Evolutionary conservation across 1,140 invertebrate species (phyloP).

Genomic region (Melipona quadrifasciata): DNA sequence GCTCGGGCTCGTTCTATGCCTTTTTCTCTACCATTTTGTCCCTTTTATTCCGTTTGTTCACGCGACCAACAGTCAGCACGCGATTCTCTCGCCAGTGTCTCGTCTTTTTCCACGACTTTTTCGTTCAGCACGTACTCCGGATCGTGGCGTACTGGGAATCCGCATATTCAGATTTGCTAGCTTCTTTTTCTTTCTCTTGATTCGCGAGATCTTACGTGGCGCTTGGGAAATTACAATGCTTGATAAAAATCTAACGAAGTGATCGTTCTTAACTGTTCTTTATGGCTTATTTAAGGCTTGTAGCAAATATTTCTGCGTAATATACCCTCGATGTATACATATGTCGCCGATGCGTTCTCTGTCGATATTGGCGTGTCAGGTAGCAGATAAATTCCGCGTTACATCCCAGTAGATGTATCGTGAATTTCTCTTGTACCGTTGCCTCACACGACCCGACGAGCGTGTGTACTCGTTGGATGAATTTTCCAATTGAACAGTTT

Average conservation of each 20-base stretch:
- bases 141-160: background rate
- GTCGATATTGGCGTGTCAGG: conserved; percentile 25
- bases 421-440: background rate
- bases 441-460: too few species aligned
- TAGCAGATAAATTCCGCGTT: conserved; percentile 49
- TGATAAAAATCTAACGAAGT: background rate
- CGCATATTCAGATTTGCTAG: background rate
- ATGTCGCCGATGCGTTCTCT: conserved; percentile 24
- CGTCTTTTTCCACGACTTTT: background rate
- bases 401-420: background rate
- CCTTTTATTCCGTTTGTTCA: background rate
- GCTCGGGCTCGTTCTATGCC: background rate
- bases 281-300: conserved; percentile 19
- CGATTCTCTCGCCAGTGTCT: background rate
- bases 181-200: too few species aligned
- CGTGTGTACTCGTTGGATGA: background rate
- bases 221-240: background rate
- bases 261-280: conserved; percentile 33
- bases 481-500: background rate
- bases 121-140: too few species aligned
- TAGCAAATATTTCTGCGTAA: conserved; percentile 29
- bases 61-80: background rate
- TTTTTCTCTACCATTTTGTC: background rate
- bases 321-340: conserved; percentile 10
- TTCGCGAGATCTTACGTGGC: too few species aligned